phyloP scores from a whole-genome alignment of 2,888 invertebrate genomes.

The Anthrax anthrax region DNA sequence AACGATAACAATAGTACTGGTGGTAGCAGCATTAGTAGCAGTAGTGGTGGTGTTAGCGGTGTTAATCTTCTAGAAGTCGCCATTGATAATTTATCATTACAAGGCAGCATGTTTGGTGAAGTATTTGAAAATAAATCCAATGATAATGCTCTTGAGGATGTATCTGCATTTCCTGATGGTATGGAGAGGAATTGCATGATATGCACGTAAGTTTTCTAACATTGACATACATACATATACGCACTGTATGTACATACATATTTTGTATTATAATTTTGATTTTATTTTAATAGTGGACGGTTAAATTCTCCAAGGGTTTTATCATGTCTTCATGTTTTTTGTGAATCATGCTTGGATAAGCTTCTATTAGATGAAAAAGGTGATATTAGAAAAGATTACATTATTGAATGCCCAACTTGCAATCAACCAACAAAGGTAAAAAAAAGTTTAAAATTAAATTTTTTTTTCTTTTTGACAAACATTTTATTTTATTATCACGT shows the following conservation, averaged over 20 bases:
- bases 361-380: slow-evolving; percentile 57
- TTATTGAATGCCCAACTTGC: slow-evolving; percentile 66
- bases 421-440: slow-evolving; percentile 69
- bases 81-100: slow-evolving; percentile 4
- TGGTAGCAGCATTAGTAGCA: slow-evolving; percentile 13
- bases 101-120: slow-evolving; percentile 20
- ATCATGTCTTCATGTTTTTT: slow-evolving; percentile 89
- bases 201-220: slow-evolving; percentile 44
- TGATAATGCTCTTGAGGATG: slow-evolving; percentile 30
- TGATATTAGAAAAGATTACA: slow-evolving; percentile 48
- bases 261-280: not conserved
- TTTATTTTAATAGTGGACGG: slow-evolving; percentile 42
- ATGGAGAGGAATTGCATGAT: slow-evolving; percentile 49
- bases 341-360: slow-evolving; percentile 80
- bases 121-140: slow-evolving; percentile 23
- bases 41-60: slow-evolving; percentile 14
- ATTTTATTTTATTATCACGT: not conserved
- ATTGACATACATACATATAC: not conserved
- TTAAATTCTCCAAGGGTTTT: slow-evolving; percentile 73
- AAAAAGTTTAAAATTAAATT: slow-evolving; percentile 2
- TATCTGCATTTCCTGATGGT: slow-evolving; percentile 27
- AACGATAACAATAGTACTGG: not conserved
- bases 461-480: not conserved
- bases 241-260: too few species aligned
- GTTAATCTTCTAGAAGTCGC: not conserved